Evolutionary conservation across 1,140 invertebrate genomes (phyloP).

Genomic region (Scaptodrosophila lebanonensis): DNA sequence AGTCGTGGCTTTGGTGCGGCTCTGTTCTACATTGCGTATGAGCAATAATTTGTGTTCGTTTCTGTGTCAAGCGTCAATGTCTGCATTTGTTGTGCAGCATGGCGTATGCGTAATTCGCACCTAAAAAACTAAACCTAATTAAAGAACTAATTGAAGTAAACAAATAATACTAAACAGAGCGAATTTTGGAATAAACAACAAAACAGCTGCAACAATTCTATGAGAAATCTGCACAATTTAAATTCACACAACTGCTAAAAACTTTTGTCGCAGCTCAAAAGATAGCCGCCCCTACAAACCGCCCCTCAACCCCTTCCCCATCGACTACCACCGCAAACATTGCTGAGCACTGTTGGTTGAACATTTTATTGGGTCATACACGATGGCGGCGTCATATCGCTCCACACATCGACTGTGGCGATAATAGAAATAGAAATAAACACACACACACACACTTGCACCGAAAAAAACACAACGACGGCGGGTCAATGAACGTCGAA

Average conservation of each 20-base stretch:
- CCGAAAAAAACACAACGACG: constrained; percentile 5
- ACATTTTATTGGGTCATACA: constrained; percentile 66
- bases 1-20: too few species aligned
- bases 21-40: constrained; percentile 42
- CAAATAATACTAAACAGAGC: too few species aligned
- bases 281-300: not conserved
- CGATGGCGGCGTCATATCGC: constrained; percentile 51
- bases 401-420: constrained; percentile 54
- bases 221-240: too few species aligned
- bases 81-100: not conserved
- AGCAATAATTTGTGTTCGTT: constrained; percentile 25
- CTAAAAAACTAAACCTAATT: too few species aligned
- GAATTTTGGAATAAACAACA: too few species aligned
- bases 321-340: not conserved
- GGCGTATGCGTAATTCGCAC: not conserved
- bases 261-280: too few species aligned
- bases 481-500: constrained; percentile 66
- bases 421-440: constrained; percentile 67
- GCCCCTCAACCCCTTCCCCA: not conserved
- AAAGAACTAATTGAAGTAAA: too few species aligned
- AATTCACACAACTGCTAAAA: too few species aligned
- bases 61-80: too few species aligned
- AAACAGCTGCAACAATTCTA: not conserved
- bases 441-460: constrained; percentile 25
- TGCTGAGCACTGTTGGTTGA: constrained; percentile 35